These are phyloP conservation scores for Nephrotoma guestfalica DNA, from an alignment of 2,888 invertebrate genomes.

Conservation along the genomic window DNA sequence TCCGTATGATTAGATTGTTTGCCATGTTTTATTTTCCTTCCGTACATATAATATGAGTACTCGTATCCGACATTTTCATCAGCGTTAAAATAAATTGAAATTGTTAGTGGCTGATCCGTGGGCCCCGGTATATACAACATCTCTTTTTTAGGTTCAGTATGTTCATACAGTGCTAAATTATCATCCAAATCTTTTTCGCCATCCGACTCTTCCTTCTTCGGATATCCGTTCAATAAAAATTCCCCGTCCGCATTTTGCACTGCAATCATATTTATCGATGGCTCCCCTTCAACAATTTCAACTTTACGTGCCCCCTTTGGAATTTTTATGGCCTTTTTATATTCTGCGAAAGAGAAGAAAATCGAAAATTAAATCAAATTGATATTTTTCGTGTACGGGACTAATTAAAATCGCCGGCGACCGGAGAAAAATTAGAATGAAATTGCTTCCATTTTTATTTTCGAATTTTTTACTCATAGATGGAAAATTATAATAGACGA, in stretches of 20 bases:
- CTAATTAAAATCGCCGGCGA: neutral
- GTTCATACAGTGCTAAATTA: conserved; percentile 34
- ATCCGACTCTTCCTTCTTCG: conserved; percentile 28
- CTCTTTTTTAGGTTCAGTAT: conserved; percentile 38
- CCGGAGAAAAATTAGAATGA: neutral
- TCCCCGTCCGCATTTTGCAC: conserved; percentile 35
- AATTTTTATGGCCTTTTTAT: conserved; percentile 37
- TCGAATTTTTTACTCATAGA: too few species aligned
- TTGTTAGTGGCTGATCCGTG: conserved; percentile 39
- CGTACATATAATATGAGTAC: conserved; percentile 8
- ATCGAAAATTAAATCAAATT: neutral
- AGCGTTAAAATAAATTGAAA: neutral
- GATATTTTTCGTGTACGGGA: neutral
- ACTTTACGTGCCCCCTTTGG: conserved; percentile 45
- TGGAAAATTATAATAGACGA: too few species aligned
- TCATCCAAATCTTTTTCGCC: conserved; percentile 35
- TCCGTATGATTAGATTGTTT: neutral
- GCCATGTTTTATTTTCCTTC: neutral
- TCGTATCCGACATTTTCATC: conserved; percentile 8
- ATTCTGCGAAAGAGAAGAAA: conserved; percentile 5
- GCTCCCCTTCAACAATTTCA: conserved; percentile 39
- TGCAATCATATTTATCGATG: conserved; percentile 42
- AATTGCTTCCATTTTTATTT: neutral
- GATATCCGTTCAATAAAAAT: conserved; percentile 44
- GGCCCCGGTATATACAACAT: conserved; percentile 45